Base-by-base conservation (phyloP, 2,113 vertebrate species). In the Myrmecophaga tridactyla region DNA sequence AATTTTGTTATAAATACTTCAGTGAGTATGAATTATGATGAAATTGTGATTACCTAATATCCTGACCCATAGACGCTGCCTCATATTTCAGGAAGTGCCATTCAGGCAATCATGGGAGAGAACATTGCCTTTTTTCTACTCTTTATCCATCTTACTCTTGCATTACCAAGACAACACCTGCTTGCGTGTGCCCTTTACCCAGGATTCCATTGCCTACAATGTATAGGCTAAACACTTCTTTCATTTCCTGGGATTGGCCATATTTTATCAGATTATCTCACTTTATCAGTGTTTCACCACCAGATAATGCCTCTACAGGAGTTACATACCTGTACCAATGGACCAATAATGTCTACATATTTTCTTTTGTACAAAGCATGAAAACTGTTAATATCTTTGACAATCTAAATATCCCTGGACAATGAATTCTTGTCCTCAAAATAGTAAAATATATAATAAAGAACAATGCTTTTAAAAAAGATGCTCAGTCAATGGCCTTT, bases 361-460 rank as follows among this genome's bases (percentile, higher is more conserved):
- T 77, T 95, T 56, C 58, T 73, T 95, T 77, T 93, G 85, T 36
- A 72, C 31, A 29, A 93, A 83, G 15, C 13, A 81, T 76, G 14
- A 85, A 63, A 81, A 69, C 4, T 86, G 46, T 67, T 82, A 67
- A 36, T 82, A 82, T 41, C 4, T 15, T 67, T 85, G 21, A 89
- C 3, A 77, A 91, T 46, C 92, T 90, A 77, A 87, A 86, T 82
- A 84, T 92, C 13, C 41, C 43, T 92, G 75, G 15, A 84, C 8
- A 93, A 83, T 90, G 65, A 83, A 72, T 70, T 60, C 13, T 76
- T 94, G 2, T 58, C 6, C 31, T 58, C 34, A 90, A 87, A 76
- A 84, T 10, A 88, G 3, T 80, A 41, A 89, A 95, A 89, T 25
- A 86, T 39, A 70, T 34, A 93, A 56, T 82, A 20, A 4, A 81